Evolutionary conservation across 1,140 invertebrate species (phyloP), one percentile per base, ranked within the genome.

Genomic region (Drosophila repleta): DNA sequence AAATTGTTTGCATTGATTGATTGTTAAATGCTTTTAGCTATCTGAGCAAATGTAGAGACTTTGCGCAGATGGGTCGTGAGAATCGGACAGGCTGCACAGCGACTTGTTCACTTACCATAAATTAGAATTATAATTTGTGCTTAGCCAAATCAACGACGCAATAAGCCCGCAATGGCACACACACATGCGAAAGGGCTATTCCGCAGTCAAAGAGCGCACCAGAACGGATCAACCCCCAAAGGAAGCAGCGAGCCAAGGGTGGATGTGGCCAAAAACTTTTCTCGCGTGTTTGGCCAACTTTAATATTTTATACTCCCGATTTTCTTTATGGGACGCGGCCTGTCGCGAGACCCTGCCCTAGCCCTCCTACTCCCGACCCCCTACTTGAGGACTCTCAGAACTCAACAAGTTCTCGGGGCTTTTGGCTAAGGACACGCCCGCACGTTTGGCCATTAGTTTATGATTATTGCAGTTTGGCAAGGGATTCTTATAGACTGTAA

Each of bases 91-190:
- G 49, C 64, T 67, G 46, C 26, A 35, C 4, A 18, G 15, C 29
- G 66, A 76, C 68, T 76, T 85, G 64, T 81, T 77, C 69, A 75
- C 66, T 85, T 80, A 66, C 58, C 53, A 88, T 88, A 87, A 87
- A 87, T 85, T 82, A 78, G 74, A 85, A 88, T 85, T 85, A 82
- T 79, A 88, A 78, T 85, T 80, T 73, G 82, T 41, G 70, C 69
- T 87, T 85, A 82, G 82, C 78, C 78, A 88, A 85, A 85, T 85
- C 83, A 88, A 85, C 82, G 78, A 85, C 82, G 83, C 78, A 85
- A 88, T 85, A 87, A 82, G 69, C 46, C 29, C 60, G 52, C 80
- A 74, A 85, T 85, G 76, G 82, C 64, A 64, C 26, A 58, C 29
- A 63, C 53, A 72, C 82, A 85, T 87, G 82, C 82, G 76, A 87